Evolutionary conservation across 2,888 invertebrate species (phyloP).

Genomic region (Cryptocheilus praepositus): DNA sequence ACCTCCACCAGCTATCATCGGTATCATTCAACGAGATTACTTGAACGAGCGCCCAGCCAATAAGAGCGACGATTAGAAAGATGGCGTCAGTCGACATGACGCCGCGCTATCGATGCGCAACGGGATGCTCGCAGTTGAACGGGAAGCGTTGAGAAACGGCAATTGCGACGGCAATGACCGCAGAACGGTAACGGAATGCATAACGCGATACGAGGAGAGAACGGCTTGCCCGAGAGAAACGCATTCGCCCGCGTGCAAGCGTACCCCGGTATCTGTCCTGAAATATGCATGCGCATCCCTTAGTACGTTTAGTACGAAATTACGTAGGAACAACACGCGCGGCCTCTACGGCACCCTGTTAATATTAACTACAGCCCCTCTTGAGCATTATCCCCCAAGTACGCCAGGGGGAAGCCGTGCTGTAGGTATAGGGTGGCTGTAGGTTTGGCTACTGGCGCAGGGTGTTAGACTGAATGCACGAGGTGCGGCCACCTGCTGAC

Average conservation of each 20-base stretch:
- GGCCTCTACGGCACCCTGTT: slow-evolving; percentile 60
- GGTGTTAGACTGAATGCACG: background rate
- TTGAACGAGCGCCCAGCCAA: too few species aligned
- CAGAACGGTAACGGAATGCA: background rate
- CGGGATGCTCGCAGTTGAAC: too few species aligned
- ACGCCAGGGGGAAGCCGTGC: background rate
- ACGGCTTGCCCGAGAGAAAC: slow-evolving; percentile 4
- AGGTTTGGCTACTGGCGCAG: background rate
- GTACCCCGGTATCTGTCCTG: slow-evolving; percentile 37
- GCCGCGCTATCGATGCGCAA: too few species aligned
- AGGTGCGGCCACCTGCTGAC: background rate
- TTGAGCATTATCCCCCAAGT: slow-evolving; percentile 56
- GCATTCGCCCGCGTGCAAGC: slow-evolving; percentile 4
- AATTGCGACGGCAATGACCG: too few species aligned
- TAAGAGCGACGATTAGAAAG: too few species aligned
- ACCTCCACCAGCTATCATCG: too few species aligned
- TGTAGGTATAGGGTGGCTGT: background rate
- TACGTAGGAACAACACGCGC: slow-evolving; percentile 68
- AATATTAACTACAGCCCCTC: slow-evolving; percentile 67
- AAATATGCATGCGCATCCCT: slow-evolving; percentile 69
- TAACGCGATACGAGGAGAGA: slow-evolving; percentile 22
- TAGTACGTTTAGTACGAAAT: slow-evolving; percentile 67
- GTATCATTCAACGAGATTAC: too few species aligned
- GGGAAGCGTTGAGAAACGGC: too few species aligned
- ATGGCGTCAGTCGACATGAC: too few species aligned